Evolutionary conservation across 2,888 invertebrate species (phyloP), one percentile per base, ranked within the genome.

Genomic region (Ecdyonurus torrentis): DNA sequence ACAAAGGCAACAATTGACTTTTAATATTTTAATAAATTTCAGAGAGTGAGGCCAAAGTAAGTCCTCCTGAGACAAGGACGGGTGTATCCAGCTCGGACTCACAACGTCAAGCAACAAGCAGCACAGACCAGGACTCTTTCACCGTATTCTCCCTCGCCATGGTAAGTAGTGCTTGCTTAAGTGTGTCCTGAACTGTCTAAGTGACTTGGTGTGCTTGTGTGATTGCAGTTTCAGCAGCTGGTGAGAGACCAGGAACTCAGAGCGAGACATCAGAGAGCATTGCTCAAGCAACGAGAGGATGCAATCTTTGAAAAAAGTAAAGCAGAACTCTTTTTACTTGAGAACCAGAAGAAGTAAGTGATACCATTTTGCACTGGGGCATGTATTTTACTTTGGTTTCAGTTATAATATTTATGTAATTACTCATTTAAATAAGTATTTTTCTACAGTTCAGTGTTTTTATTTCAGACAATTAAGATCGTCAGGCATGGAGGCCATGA

Each of bases 231-330:
- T 71, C 82, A 82, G 65, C 81, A 82, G 70, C 75, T 86, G 68
- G 81, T 84, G 67, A 82, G 81, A 71, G 84, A 85, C 68, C 86
- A 87, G 73, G 83, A 83, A 68, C 75, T 79, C 19, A 76, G 85
- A 70, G 80, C 83, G 1, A 81, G 84, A 68, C 83, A 86, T 72
- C 77, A 86, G 69, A 78, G 81, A 66, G 78, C 83, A 58, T 73
- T 86, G 55, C 76, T 87, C 59, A 83, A 83, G 71, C 79, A 85
- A 62, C 77, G 84, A 5, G 85, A 86, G 71, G 83, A 83, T 69
- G 80, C 83, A 0, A 72, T 87, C 62, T 76, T 83, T 52, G 85
- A 87, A 73, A 79, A 84, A 67, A 83, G 84, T 1, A 83, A 82
- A 71, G 79, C 81, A 1, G 83, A 84, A 73, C 73, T 85, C 66